A percentile compares a stretch with the other conserved stretches of the same genome.
Evolutionary conservation across 1,140 invertebrate genomes (phyloP).

Genomic region (Drosophila teissieri): DNA sequence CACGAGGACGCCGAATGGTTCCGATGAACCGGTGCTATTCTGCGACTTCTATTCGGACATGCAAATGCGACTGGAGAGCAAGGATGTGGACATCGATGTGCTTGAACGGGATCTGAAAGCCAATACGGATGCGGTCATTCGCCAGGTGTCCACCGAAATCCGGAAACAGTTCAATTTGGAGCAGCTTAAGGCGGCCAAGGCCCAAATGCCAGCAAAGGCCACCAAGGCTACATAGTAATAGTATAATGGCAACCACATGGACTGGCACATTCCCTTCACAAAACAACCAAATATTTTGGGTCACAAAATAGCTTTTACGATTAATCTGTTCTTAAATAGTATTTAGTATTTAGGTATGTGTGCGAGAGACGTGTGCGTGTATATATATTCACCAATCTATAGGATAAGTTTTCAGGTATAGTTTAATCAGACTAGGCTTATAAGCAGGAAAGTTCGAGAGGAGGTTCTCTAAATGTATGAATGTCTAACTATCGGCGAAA

Average conservation of each 20-base stretch:
- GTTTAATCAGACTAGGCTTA: slow-evolving; percentile 13
- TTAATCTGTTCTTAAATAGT: slow-evolving; percentile 30
- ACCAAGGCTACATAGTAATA: slow-evolving; percentile 54
- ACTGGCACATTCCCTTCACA: slow-evolving; percentile 51
- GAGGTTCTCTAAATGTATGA: neutral
- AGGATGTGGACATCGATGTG: slow-evolving; percentile 78
- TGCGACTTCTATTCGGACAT: slow-evolving; percentile 84
- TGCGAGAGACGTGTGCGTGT: slow-evolving; percentile 8
- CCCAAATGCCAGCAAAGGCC: slow-evolving; percentile 63
- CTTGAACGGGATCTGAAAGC: slow-evolving; percentile 76
- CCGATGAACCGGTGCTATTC: slow-evolving; percentile 82
- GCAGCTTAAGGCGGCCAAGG: slow-evolving; percentile 73
- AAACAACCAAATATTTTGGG: slow-evolving; percentile 19
- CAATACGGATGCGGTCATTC: slow-evolving; percentile 74
- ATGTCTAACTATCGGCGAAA: too few species aligned
- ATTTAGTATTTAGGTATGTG: slow-evolving; percentile 12
- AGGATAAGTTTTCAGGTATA: slow-evolving; percentile 45
- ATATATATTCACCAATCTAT: neutral
- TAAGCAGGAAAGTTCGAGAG: neutral
- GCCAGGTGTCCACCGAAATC: slow-evolving; percentile 74
- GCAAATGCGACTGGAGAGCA: slow-evolving; percentile 81
- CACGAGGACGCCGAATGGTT: slow-evolving; percentile 63
- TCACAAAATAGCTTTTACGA: slow-evolving; percentile 56
- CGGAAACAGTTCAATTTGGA: slow-evolving; percentile 75
- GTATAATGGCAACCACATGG: neutral